These are phyloP conservation scores for Hirundichthys speculiger DNA, from an alignment of 2,113 vertebrate species.

Conservation along the genomic window DNA sequence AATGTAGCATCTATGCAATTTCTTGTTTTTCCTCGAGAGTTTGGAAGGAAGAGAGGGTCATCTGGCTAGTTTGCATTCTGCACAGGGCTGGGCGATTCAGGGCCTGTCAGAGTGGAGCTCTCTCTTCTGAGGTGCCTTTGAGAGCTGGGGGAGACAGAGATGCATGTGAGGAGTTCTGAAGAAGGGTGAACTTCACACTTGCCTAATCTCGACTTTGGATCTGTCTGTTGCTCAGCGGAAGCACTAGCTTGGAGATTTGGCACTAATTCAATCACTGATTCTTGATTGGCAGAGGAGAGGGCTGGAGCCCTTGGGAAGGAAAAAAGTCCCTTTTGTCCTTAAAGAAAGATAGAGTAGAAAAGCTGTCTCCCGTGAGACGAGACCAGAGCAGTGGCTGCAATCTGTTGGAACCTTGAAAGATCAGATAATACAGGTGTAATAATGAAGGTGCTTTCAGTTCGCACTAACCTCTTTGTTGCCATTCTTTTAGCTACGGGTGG, in stretches of 20 bases:
- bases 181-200: constrained; percentile 76
- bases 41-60: constrained; percentile 50
- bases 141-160: constrained; percentile 61
- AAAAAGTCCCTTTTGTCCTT: constrained; percentile 64
- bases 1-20: constrained; percentile 21
- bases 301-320: constrained; percentile 43
- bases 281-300: constrained; percentile 70
- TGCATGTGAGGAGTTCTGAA: constrained; percentile 65
- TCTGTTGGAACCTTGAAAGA: constrained; percentile 30
- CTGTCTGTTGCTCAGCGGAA: constrained; percentile 67
- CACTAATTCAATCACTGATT: constrained; percentile 75
- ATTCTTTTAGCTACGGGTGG: too few species aligned
- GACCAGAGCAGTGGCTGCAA: constrained; percentile 34
- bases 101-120: constrained; percentile 68
- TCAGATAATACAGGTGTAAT: constrained; percentile 9
- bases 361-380: constrained; percentile 36
- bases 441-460: too few species aligned
- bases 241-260: constrained; percentile 60
- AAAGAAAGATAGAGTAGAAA: constrained; percentile 47
- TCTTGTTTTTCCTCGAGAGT: constrained; percentile 47
- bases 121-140: constrained; percentile 71
- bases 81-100: constrained; percentile 52
- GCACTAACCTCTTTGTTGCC: too few species aligned
- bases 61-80: constrained; percentile 72
- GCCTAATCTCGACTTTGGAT: constrained; percentile 72